Evolutionary conservation across 2,113 vertebrate genomes (phyloP).

Genomic region (Lophotis ruficrista): DNA sequence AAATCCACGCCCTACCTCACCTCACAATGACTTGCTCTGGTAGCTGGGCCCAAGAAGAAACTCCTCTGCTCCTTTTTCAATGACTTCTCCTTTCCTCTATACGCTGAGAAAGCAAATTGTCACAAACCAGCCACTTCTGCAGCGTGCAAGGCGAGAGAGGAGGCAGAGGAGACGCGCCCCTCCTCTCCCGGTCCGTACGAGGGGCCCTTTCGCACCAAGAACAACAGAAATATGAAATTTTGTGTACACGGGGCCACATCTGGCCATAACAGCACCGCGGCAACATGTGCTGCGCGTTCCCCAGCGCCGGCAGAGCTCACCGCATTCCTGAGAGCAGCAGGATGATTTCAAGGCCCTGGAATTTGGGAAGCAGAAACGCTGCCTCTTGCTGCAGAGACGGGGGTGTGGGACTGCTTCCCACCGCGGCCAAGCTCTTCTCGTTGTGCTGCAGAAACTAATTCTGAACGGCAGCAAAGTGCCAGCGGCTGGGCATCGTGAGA

Average conservation of each 20-base stretch:
- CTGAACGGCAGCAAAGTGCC: neutral
- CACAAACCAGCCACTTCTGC: neutral
- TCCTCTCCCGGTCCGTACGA: fast-evolving
- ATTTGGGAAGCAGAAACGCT: neutral
- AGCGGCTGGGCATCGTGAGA: neutral
- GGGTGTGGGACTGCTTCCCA: neutral
- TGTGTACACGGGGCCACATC: neutral
- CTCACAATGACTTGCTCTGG: neutral
- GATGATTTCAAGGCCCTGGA: slow-evolving; percentile 39
- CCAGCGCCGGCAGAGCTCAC: neutral
- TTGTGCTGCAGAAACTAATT: neutral
- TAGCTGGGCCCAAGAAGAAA: neutral
- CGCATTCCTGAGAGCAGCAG: neutral
- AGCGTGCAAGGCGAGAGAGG: neutral
- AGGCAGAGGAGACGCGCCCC: fast-evolving
- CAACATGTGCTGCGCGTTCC: neutral
- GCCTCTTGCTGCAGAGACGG: neutral
- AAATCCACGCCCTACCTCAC: neutral
- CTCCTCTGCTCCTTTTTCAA: neutral
- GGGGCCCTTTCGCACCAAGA: neutral
- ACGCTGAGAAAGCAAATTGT: neutral
- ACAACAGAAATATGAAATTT: neutral
- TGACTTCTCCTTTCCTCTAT: neutral
- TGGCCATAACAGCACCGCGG: neutral
- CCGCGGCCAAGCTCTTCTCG: neutral